Conservation (phyloP, 2,888 invertebrate genomes). For the Papilio demoleus region DNA sequence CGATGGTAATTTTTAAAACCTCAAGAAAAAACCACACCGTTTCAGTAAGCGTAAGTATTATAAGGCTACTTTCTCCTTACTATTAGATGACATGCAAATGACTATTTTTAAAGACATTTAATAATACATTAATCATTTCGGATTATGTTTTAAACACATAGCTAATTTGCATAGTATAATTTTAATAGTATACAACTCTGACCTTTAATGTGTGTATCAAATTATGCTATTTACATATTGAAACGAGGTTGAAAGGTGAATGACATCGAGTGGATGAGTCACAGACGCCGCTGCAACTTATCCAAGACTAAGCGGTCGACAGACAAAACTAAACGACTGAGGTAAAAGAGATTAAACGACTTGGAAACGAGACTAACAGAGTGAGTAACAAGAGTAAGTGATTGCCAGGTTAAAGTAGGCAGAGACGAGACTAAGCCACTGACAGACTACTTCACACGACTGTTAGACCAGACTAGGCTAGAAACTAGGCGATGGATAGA, state of each 20-base stretch:
- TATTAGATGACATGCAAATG: neutral
- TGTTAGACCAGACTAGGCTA: neutral
- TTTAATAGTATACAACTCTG: slow-evolving; percentile 24
- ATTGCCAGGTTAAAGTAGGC: slow-evolving; percentile 6
- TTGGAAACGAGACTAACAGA: neutral
- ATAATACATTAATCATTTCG: neutral
- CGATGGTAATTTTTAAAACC: too few species aligned
- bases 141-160: neutral
- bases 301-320: slow-evolving; percentile 50
- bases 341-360: neutral
- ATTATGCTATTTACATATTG: slow-evolving; percentile 49
- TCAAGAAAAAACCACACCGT: too few species aligned
- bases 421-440: slow-evolving; percentile 21
- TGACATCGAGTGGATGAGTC: slow-evolving; percentile 63
- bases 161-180: neutral
- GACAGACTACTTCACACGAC: slow-evolving; percentile 40
- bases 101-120: neutral
- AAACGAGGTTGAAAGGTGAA: slow-evolving; percentile 51
- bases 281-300: slow-evolving; percentile 51
- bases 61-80: too few species aligned
- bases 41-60: too few species aligned
- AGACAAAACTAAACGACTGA: slow-evolving; percentile 43
- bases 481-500: neutral
- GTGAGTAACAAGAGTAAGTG: slow-evolving; percentile 42
- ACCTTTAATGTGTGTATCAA: slow-evolving; percentile 29